Evolutionary conservation across 2,888 invertebrate species (phyloP).

Genomic region (Argyra leucocephala): DNA sequence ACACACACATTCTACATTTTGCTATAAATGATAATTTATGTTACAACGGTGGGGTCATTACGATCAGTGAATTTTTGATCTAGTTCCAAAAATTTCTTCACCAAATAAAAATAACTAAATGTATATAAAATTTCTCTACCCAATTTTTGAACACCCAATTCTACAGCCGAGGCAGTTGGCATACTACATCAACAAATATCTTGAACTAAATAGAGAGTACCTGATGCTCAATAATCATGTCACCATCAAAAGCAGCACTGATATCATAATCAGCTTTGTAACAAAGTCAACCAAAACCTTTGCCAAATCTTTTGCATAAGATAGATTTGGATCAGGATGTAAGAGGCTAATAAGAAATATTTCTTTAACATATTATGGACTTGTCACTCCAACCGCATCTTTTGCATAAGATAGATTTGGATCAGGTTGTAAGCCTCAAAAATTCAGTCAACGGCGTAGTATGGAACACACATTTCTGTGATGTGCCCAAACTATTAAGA

Average conservation of each 20-base stretch:
- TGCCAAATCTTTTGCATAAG: conserved; percentile 73
- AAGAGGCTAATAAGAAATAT: too few relatives aligned
- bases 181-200: conserved; percentile 89
- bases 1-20: neutral
- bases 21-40: conserved; percentile 48
- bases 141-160: conserved; percentile 67
- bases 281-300: conserved; percentile 66
- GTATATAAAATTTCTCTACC: conserved; percentile 82
- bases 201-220: conserved; percentile 99
- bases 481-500: conserved; percentile 71
- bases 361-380: too few relatives aligned
- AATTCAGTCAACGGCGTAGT: conserved; percentile 80
- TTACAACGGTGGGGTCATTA: conserved; percentile 90
- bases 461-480: conserved; percentile 61
- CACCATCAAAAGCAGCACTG: conserved; percentile 98
- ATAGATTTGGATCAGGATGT: conserved; percentile 96
- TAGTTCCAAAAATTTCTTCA: conserved; percentile 94
- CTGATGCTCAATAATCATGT: conserved; percentile 91
- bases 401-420: too few relatives aligned
- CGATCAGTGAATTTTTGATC: conserved; percentile 85
- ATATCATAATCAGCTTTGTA: conserved; percentile 52
- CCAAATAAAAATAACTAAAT: conserved; percentile 91
- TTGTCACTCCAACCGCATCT: too few relatives aligned
- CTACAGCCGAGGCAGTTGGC: conserved; percentile 95
- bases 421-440: conserved; percentile 90